phyloP scores from a whole-genome alignment of 2,797 vertebrate species.

The Clangula hyemalis region DNA sequence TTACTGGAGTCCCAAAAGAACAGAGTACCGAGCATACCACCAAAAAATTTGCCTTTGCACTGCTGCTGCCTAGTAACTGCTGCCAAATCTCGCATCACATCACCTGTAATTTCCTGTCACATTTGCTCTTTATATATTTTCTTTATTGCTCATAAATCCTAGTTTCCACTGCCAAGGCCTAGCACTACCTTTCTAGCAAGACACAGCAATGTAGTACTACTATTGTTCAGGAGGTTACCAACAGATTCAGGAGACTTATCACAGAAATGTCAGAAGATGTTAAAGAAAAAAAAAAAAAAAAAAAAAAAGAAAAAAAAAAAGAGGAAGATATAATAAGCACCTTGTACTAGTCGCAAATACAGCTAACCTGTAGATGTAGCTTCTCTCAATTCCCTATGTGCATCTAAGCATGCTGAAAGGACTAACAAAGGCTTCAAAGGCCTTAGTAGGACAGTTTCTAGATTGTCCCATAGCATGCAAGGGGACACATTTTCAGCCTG shows the following conservation, averaged over 20 bases:
- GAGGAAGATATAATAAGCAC: not conserved
- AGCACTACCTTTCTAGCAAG: not conserved
- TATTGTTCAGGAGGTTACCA: not conserved
- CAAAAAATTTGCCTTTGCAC: not conserved
- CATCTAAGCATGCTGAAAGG: not conserved
- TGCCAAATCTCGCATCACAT: not conserved
- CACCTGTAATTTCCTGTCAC: not conserved
- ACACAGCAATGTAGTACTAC: not conserved
- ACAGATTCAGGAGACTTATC: not conserved
- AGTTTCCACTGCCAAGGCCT: not conserved
- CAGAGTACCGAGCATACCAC: not conserved
- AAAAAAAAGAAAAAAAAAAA: not conserved
- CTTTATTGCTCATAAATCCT: not conserved
- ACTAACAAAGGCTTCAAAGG: not conserved
- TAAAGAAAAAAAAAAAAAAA: not conserved
- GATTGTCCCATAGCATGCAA: not conserved
- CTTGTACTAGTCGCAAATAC: not conserved
- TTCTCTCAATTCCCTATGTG: not conserved
- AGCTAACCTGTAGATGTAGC: accelerated
- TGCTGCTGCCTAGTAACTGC: not conserved
- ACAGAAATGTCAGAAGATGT: not conserved
- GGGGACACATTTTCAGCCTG: not conserved
- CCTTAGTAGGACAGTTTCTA: not conserved
- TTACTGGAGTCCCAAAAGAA: not conserved
- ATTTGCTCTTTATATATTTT: not conserved